These are phyloP conservation scores for Xiphias gladius DNA, from an alignment of 2,113 vertebrate genomes.

Conservation along the genomic window DNA sequence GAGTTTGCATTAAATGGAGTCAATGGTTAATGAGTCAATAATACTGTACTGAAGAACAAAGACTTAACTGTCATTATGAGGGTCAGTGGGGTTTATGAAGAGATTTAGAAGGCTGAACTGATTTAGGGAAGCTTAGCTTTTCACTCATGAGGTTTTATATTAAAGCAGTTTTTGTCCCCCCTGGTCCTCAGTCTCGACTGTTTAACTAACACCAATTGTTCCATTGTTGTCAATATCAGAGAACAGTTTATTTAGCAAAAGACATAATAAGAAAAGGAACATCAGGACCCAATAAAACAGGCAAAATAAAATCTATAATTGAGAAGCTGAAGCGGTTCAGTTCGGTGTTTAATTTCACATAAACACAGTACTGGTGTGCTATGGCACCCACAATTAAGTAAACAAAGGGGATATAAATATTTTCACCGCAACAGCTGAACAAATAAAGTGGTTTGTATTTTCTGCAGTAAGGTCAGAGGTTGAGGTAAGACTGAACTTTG, in stretches of 20 bases:
- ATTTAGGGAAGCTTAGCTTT: slow-evolving; percentile 20
- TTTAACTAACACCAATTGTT: not conserved
- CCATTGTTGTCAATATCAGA: not conserved
- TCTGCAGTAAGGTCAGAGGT: slow-evolving; percentile 21
- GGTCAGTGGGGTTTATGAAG: slow-evolving; percentile 26
- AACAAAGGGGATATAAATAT: not conserved
- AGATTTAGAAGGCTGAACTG: slow-evolving; percentile 24
- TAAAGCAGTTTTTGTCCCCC: not conserved
- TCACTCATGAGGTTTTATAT: slow-evolving; percentile 15
- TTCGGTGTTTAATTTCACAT: too few relatives aligned
- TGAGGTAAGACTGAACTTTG: slow-evolving; percentile 2
- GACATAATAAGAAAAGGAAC: not conserved
- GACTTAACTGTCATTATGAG: slow-evolving; percentile 22
- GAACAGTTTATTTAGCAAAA: not conserved
- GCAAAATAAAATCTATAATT: not conserved
- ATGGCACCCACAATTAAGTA: not conserved
- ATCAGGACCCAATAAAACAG: not conserved
- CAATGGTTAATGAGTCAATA: not conserved
- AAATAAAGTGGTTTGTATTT: slow-evolving; percentile 41
- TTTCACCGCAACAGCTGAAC: slow-evolving; percentile 11
- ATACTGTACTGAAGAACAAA: not conserved
- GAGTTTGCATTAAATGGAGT: not conserved
- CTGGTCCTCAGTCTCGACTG: not conserved
- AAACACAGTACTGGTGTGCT: not conserved
- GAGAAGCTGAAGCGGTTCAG: not conserved